Conservation (phyloP, 23 tunicate species). For the Oikopleura albicans region DNA sequence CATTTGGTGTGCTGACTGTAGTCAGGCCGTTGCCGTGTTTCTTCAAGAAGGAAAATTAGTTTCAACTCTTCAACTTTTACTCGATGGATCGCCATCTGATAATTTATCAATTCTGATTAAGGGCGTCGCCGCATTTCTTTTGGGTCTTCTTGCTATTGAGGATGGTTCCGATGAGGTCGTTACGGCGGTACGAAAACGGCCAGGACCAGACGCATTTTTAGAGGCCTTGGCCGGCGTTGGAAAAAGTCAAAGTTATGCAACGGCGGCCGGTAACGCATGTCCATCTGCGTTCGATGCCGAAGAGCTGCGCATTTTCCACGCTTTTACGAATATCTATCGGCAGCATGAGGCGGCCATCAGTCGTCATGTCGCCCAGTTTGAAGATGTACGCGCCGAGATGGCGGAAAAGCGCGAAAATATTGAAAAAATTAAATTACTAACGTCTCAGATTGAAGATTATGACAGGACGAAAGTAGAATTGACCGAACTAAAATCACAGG, state of each 20-base stretch:
- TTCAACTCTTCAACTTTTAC: conserved; percentile 8
- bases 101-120: background rate
- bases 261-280: background rate
- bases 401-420: background rate
- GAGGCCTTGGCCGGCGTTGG: background rate
- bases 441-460: background rate
- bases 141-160: background rate
- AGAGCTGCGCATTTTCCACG: background rate
- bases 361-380: background rate
- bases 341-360: background rate
- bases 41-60: background rate
- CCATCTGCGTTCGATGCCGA: background rate
- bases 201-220: background rate
- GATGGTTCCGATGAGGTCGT: too few relatives aligned
- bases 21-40: background rate
- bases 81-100: conserved; percentile 14
- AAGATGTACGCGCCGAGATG: background rate
- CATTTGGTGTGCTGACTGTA: conserved; percentile 6
- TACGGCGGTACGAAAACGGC: background rate
- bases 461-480: background rate
- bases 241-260: background rate
- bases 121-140: background rate
- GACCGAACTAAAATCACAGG: background rate
- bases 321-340: background rate
- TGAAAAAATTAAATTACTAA: background rate